These are phyloP conservation scores for Papilio polyxenes DNA, from an alignment of 1,140 invertebrate species.

Conservation along the genomic window DNA sequence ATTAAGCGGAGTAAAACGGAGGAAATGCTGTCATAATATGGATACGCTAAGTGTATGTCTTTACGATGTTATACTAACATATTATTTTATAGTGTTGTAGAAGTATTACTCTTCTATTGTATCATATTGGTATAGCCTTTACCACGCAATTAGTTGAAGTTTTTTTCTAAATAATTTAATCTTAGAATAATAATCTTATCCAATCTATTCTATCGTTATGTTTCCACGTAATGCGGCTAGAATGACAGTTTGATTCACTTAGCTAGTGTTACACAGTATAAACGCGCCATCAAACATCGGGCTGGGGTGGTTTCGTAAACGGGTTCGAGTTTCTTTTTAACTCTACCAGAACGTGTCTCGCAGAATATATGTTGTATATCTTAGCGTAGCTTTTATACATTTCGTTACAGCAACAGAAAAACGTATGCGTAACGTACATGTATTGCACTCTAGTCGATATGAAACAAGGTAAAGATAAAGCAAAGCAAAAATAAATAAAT, in stretches of 20 bases:
- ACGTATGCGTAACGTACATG: background rate
- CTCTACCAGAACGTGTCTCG: slow-evolving; percentile 4
- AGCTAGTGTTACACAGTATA: slow-evolving; percentile 75
- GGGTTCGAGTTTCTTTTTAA: slow-evolving; percentile 48
- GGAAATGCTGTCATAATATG: slow-evolving; percentile 38
- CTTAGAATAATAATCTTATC: slow-evolving; percentile 1
- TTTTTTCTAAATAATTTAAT: background rate
- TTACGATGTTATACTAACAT: no score
- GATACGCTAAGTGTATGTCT: slow-evolving; percentile 39
- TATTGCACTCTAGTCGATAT: background rate
- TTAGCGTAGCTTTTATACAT: background rate
- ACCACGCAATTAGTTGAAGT: background rate
- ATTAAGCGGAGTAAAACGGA: slow-evolving; percentile 55
- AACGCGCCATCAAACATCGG: slow-evolving; percentile 63
- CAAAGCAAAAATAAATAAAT: no score
- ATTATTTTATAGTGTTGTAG: no score
- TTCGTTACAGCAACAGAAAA: background rate
- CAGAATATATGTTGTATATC: slow-evolving; percentile 13
- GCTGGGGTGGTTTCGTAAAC: slow-evolving; percentile 51
- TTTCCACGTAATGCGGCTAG: slow-evolving; percentile 64
- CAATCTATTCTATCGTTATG: slow-evolving; percentile 47
- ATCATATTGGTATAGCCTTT: background rate
- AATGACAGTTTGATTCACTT: slow-evolving; percentile 80
- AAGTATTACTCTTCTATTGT: no score
- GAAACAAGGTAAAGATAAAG: no score